Evolutionary conservation across 2,113 vertebrate genomes (phyloP).

Genomic region (Protobothrops flavoviridis): DNA sequence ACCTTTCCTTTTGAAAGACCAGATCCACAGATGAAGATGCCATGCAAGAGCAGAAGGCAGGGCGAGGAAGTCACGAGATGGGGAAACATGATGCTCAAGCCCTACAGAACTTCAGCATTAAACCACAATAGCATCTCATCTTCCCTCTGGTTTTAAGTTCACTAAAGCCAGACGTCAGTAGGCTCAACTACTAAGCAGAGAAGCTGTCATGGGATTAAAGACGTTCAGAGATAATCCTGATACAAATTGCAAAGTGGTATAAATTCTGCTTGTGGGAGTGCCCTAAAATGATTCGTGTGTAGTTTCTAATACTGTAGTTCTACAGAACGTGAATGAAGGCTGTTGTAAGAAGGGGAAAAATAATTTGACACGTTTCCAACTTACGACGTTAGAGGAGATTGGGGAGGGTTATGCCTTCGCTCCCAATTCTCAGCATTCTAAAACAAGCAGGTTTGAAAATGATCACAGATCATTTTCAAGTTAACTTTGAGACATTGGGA

Average conservation of each 20-base stretch:
- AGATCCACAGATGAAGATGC: no score
- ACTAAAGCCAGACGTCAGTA: background rate
- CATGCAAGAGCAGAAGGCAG: no score
- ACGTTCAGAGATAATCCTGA: background rate
- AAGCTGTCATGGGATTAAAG: background rate
- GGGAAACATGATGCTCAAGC: no score
- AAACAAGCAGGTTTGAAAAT: background rate
- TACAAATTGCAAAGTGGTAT: background rate
- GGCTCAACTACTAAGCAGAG: background rate
- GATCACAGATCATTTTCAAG: background rate
- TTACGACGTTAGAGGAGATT: background rate
- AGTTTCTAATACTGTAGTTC: background rate
- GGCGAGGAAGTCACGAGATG: no score
- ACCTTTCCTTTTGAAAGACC: no score
- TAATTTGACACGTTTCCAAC: background rate
- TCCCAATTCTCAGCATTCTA: background rate
- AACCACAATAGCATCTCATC: no score
- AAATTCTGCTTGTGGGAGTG: background rate
- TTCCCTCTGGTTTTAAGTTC: no score
- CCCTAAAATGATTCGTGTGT: background rate
- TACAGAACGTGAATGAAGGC: background rate
- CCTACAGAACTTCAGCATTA: no score
- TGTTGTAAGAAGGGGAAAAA: background rate
- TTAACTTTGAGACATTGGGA: background rate
- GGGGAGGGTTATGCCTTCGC: background rate